These are phyloP conservation scores for Xanthia togata DNA, from an alignment of 2,888 invertebrate genomes.

Conservation along the genomic window DNA sequence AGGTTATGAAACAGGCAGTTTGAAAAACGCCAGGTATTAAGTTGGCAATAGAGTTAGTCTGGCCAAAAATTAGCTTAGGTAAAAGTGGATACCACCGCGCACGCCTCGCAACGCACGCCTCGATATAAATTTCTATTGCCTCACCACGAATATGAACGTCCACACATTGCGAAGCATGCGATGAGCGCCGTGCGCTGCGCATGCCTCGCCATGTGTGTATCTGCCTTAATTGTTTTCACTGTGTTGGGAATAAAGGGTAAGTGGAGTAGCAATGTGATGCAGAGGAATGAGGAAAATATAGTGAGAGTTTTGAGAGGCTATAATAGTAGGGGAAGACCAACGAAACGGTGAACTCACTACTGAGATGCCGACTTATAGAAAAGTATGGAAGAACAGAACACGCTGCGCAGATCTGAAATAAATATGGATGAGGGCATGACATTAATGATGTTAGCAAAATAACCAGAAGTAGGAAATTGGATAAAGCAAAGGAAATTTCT, in stretches of 20 bases:
- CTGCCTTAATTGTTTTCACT: not conserved
- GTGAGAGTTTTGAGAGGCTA: not conserved
- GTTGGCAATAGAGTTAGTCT: not conserved
- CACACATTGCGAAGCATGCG: no score
- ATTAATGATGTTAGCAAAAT: not conserved
- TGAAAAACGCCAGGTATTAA: not conserved
- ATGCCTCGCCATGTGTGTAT: no score
- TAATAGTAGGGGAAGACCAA: not conserved
- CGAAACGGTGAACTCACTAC: not conserved
- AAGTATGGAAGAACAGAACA: no score
- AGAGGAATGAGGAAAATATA: not conserved
- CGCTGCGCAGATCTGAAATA: not conserved
- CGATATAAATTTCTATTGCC: no score
- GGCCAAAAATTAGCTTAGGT: not conserved
- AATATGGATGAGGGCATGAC: not conserved
- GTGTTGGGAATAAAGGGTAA: not conserved
- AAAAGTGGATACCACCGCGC: no score
- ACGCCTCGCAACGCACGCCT: no score
- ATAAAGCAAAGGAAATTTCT: no score
- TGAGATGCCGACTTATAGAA: not conserved
- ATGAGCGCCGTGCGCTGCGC: no score
- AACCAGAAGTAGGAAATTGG: not conserved
- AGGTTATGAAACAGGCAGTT: conserved; percentile 3
- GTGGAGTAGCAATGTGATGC: not conserved
- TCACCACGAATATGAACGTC: no score